phyloP scores from a whole-genome alignment of 2,113 vertebrate species.

The Brienomyrus longianalis region DNA sequence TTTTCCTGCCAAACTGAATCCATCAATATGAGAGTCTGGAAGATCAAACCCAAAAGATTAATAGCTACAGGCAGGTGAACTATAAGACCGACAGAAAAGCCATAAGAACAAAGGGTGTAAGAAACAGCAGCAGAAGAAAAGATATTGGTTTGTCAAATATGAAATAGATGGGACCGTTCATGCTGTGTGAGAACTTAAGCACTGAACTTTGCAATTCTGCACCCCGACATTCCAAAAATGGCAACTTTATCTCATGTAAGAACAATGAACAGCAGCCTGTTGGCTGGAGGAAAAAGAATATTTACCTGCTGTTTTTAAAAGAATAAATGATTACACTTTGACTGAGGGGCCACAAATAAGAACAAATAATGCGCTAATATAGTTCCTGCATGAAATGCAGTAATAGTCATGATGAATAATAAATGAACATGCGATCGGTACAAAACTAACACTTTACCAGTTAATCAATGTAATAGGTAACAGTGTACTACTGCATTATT shows the following conservation, averaged over 20 bases:
- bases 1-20: conserved; percentile 71
- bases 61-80: background rate
- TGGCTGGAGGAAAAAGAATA: background rate
- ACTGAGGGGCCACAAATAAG: background rate
- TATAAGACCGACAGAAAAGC: background rate
- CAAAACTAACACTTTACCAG: background rate
- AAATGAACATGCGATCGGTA: background rate
- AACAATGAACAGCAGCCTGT: background rate
- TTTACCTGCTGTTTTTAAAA: background rate
- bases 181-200: background rate
- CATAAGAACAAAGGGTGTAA: background rate
- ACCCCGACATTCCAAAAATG: background rate
- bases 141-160: background rate
- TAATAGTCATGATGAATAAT: background rate
- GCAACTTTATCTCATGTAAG: background rate
- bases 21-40: conserved; percentile 63
- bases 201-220: background rate
- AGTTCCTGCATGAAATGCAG: background rate
- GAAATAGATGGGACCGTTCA: background rate
- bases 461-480: background rate
- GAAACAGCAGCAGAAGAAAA: background rate
- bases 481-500: background rate
- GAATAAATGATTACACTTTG: background rate
- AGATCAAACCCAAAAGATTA: background rate
- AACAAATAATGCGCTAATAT: background rate